A percentile compares a stretch with the other conserved stretches of the same genome.
phyloP scores from a whole-genome alignment of 1,140 invertebrate species.

The Drosophila orosa region DNA sequence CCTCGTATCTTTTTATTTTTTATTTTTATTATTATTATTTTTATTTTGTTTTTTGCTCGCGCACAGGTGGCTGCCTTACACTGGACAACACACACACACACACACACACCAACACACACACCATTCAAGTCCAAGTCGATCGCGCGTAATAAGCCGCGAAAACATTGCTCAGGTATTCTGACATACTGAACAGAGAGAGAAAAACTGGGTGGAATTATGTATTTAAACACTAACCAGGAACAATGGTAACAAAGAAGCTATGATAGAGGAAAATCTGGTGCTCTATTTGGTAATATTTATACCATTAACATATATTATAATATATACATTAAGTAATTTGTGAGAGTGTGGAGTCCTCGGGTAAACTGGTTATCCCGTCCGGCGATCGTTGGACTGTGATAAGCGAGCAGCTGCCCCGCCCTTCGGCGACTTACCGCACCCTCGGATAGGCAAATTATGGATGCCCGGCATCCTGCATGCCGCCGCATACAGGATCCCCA shows the following conservation, averaged over 20 bases:
- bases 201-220: fast-evolving
- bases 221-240: no score
- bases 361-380: constrained; percentile 30
- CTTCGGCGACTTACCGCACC: constrained; percentile 1
- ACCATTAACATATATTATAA: neutral
- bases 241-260: neutral
- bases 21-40: neutral
- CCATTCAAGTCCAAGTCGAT: constrained; percentile 48
- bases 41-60: constrained; percentile 57
- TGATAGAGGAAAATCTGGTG: neutral
- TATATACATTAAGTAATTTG: neutral
- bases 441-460: constrained; percentile 41
- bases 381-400: constrained; percentile 24
- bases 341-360: neutral
- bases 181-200: constrained; percentile 11
- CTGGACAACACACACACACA: constrained; percentile 12
- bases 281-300: neutral
- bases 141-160: constrained; percentile 81
- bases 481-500: neutral
- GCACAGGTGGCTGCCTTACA: constrained; percentile 73
- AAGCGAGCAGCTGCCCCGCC: constrained; percentile 32
- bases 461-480: constrained; percentile 16
- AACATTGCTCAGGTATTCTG: constrained; percentile 74
- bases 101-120: neutral
- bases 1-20: constrained; percentile 10